phyloP scores from a whole-genome alignment of 2,888 invertebrate species.

The Malachius bipustulatus region DNA sequence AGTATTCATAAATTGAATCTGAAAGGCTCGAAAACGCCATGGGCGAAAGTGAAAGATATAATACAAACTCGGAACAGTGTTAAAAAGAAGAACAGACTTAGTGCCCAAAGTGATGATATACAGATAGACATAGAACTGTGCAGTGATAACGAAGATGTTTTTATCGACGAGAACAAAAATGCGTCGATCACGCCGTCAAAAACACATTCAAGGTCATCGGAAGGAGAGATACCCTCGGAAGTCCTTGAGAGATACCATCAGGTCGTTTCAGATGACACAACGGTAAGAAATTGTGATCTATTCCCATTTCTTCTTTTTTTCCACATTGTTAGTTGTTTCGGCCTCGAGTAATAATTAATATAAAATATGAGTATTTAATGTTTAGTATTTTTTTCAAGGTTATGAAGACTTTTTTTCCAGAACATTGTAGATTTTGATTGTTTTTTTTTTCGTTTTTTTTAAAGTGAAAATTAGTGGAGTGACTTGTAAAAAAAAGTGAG shows the following conservation, averaged over 20 bases:
- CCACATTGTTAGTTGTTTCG: too few species aligned
- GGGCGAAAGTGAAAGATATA: slow-evolving; percentile 68
- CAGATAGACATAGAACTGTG: slow-evolving; percentile 30
- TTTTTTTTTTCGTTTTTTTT: too few species aligned
- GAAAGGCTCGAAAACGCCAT: slow-evolving; percentile 45
- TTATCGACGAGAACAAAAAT: slow-evolving; percentile 26
- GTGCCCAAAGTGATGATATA: slow-evolving; percentile 32
- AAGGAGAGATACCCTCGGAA: slow-evolving; percentile 27
- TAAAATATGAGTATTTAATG: too few species aligned
- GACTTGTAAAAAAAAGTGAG: too few species aligned
- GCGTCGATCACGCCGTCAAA: slow-evolving; percentile 2
- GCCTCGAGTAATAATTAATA: too few species aligned
- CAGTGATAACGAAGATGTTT: slow-evolving; percentile 33
- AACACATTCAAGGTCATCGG: slow-evolving; percentile 10
- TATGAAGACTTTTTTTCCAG: too few species aligned
- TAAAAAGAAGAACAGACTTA: slow-evolving; percentile 40
- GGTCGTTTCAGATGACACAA: slow-evolving; percentile 26
- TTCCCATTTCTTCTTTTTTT: too few species aligned
- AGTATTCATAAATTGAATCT: slow-evolving; percentile 12
- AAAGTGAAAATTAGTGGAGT: too few species aligned
- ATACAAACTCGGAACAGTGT: slow-evolving; percentile 60
- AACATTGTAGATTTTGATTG: too few species aligned
- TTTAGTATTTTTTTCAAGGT: too few species aligned
- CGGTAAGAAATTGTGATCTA: too few species aligned
- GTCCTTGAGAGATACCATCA: slow-evolving; percentile 30